Evolutionary conservation across 2,797 vertebrate species (phyloP), one percentile per base, ranked within the genome.

Genomic region (Kryptolebias ocellatus): DNA sequence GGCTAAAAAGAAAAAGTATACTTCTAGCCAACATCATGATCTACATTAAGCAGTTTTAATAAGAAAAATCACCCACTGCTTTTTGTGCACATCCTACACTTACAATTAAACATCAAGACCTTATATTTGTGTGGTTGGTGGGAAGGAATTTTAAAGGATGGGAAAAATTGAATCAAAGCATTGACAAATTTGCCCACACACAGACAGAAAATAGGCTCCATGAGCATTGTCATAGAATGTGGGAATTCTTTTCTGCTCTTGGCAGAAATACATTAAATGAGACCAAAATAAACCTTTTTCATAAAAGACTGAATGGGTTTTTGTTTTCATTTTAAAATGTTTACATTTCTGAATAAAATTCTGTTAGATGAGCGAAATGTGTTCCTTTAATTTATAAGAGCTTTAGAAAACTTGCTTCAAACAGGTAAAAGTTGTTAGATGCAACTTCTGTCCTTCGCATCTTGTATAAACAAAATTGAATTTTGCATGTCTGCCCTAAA

Each of bases 171-270:
- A 56, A 90, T 89, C 79, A 89, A 83, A 85, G 84, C 83, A 72
- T 73, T 79, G 85, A 92, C 87, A 89, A 82, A 78, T 83, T 84
- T 86, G 90, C 91, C 90, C 89, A 92, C 91, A 91, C 87, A 81
- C 68, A 79, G 53, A 86, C 88, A 76, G 73, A 90, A 24, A 92
- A 93, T 92, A 94, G 83, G 83, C 68, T 76, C 49, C 75, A 57
- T 62, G 59, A 79, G 81, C 87, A 88, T 77, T 72, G 76, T 84
- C 80, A 72, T 53, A 44, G 58, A 86, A 89, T 77, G 85, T 88
- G 85, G 88, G 86, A 90, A 87, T 82, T 84, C 75, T 85, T 86
- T 81, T 65, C 76, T 82, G 58, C 57, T 64, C 61, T 77, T 89
- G 90, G 84, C 85, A 86, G 57, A 47, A 50, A 46, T 62, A 74